Evolutionary conservation across 2,888 invertebrate genomes (phyloP), one percentile per base, ranked within the genome.

Genomic region (Lissocephala sabroskyi): DNA sequence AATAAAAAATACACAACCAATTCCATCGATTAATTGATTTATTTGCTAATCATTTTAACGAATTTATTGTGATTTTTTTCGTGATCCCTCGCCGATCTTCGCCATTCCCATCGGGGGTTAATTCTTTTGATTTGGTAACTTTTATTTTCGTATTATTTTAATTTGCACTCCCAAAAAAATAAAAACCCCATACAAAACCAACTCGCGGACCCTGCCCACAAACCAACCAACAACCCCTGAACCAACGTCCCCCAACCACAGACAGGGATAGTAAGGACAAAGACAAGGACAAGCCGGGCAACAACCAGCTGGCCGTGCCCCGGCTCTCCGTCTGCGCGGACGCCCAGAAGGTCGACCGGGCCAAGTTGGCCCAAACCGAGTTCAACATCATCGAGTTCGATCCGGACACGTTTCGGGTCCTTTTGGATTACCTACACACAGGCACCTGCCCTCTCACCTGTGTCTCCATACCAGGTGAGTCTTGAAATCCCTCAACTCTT

Each of bases 361-460:
- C 94, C 53, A 96, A 96, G 86, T 86, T 96, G 56, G 95, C 95
- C 44, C 96, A 96, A 86, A 95, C 95, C 62, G 96, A 96, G 91
- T 96, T 96, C 86, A 93, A 93, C 62, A 95, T 96, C 81, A 96
- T 96, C 80, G 96, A 96, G 86, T 96, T 96, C 85, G 96, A 96
- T 86, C 92, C 95, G 36, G 96, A 96, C 64, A 96, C 96, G 7
- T 96, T 96, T 86, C 90, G 95, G 56, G 93, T 95, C 70, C 87
- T 96, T 2, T 86, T 96, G 84, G 95, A 96, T 85, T 96, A 96
- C 85, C 87, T 96, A 59, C 96, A 96, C 85, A 96, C 95, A 11
- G 96, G 96, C 50, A 94, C 94, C 50, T 96, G 96, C 85, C 94
- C 95, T 0, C 85, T 96, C 40, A 96, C 96, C 1, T 96, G 96